A percentile compares a stretch with the other conserved stretches of the same genome.
Evolutionary conservation across 2,797 vertebrate species (phyloP).

Genomic region (Gadopsis bispinosus): DNA sequence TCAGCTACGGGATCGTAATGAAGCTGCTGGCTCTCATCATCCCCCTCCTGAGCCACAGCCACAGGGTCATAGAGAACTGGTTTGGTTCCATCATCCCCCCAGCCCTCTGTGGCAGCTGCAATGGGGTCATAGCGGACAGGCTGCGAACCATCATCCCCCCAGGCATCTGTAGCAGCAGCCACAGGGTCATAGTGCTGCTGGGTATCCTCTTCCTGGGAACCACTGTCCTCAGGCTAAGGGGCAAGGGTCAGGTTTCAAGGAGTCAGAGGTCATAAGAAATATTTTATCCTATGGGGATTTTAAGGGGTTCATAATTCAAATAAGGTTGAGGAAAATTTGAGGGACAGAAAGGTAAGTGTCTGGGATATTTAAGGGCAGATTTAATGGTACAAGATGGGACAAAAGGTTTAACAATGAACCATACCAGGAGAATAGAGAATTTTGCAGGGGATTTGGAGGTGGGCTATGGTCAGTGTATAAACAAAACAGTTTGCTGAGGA

Average conservation of each 20-base stretch:
- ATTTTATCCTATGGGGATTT: conserved; percentile 31
- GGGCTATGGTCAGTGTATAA: background rate
- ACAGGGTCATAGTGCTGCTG: conserved; percentile 81
- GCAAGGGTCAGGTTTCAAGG: conserved; percentile 74
- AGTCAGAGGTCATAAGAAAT: conserved; percentile 64
- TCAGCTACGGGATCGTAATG: conserved; percentile 54
- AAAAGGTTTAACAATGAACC: background rate
- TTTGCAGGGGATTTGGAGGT: background rate
- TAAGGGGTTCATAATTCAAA: conserved; percentile 47
- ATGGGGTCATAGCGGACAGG: conserved; percentile 76
- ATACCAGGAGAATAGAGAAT: background rate
- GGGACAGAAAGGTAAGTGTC: background rate
- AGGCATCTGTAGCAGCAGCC: conserved; percentile 73
- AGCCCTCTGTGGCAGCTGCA: conserved; percentile 77
- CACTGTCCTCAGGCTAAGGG: conserved; percentile 86
- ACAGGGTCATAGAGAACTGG: conserved; percentile 67
- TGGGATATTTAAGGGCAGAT: conserved; percentile 7
- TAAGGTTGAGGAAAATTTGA: background rate
- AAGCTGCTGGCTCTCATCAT: conserved; percentile 68
- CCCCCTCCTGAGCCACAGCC: conserved; percentile 66
- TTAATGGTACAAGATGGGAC: background rate
- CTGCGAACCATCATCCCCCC: conserved; percentile 79
- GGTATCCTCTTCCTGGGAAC: conserved; percentile 69
- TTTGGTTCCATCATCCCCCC: conserved; percentile 80
- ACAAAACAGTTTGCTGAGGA: background rate